Conservation (phyloP, 2,888 invertebrate species). For the Drosophila pullipes region DNA sequence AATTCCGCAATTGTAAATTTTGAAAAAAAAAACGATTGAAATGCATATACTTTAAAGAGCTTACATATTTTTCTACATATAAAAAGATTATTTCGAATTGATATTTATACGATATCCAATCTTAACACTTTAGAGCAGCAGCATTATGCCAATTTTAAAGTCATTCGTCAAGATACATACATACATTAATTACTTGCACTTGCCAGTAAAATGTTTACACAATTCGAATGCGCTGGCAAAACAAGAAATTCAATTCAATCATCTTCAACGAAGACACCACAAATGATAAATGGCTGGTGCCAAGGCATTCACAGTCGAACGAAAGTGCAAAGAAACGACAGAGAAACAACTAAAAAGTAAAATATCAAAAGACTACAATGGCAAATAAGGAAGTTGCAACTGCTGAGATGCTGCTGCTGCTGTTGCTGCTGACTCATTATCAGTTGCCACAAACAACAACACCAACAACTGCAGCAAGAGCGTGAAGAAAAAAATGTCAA, state of each 20-base stretch:
- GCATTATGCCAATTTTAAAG: conserved; percentile 27
- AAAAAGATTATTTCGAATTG: background rate
- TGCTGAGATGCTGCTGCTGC: conserved; percentile 21
- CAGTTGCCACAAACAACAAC: conserved; percentile 37
- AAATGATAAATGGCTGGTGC: conserved; percentile 41
- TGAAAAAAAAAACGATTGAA: background rate
- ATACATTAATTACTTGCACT: conserved; percentile 52
- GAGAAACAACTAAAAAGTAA: conserved; percentile 33
- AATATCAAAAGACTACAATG: conserved; percentile 71
- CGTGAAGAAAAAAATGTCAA: conserved; percentile 63
- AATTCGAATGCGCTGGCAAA: conserved; percentile 40
- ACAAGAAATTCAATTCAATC: conserved; percentile 54
- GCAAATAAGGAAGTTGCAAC: conserved; percentile 77
- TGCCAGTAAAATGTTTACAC: conserved; percentile 50
- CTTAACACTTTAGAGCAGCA: conserved; percentile 1
- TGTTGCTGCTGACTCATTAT: conserved; percentile 67
- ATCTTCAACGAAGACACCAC: conserved; percentile 34
- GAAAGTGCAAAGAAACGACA: conserved; percentile 42
- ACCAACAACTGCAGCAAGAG: conserved; percentile 24
- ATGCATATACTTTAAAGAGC: too few relatives aligned
- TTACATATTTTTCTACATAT: background rate
- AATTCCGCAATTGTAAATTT: background rate
- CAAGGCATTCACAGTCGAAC: conserved; percentile 21
- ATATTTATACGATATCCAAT: conserved; percentile 12
- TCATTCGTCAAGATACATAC: conserved; percentile 33